A percentile compares a stretch with the other conserved stretches of the same genome.
Evolutionary conservation across 2,888 invertebrate species (phyloP).

Genomic region (Cynaeus angustus): DNA sequence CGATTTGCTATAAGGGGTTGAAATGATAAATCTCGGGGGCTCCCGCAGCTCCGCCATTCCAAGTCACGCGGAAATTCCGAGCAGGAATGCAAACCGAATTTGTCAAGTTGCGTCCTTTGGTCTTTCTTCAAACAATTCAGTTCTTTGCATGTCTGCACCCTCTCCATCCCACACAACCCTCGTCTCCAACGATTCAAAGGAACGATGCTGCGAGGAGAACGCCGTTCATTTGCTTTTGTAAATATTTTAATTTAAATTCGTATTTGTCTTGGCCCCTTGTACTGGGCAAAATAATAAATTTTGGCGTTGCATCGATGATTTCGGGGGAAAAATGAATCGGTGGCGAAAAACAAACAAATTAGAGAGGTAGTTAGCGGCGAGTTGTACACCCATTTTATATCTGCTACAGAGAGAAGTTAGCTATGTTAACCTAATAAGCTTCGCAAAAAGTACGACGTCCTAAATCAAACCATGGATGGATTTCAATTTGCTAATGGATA

Average conservation of each 20-base stretch:
- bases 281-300: slow-evolving; percentile 28
- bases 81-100: slow-evolving; percentile 71
- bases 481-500: slow-evolving; percentile 69
- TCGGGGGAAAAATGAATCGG: slow-evolving; percentile 48
- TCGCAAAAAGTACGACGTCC: slow-evolving; percentile 57
- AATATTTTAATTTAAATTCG: slow-evolving; percentile 61
- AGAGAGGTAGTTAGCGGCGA: slow-evolving; percentile 62
- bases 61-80: slow-evolving; percentile 68
- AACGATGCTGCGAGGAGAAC: slow-evolving; percentile 27
- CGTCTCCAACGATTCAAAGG: slow-evolving; percentile 28
- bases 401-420: slow-evolving; percentile 42
- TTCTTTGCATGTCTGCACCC: slow-evolving; percentile 59
- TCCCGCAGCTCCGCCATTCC: slow-evolving; percentile 60
- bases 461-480: slow-evolving; percentile 67
- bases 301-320: slow-evolving; percentile 3
- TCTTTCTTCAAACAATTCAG: slow-evolving; percentile 66
- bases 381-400: slow-evolving; percentile 56
- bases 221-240: slow-evolving; percentile 60
- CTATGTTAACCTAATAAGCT: slow-evolving; percentile 48
- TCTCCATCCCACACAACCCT: slow-evolving; percentile 14
- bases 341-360: slow-evolving; percentile 62
- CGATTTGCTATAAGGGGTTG: slow-evolving; percentile 50
- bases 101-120: slow-evolving; percentile 68
- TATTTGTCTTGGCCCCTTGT: slow-evolving; percentile 54
- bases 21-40: slow-evolving; percentile 62